Percentiles rank a stretch among this genome's conserved stretches.
phyloP scores from a whole-genome alignment of 1,140 invertebrate genomes.

The Ooceraea biroi region DNA sequence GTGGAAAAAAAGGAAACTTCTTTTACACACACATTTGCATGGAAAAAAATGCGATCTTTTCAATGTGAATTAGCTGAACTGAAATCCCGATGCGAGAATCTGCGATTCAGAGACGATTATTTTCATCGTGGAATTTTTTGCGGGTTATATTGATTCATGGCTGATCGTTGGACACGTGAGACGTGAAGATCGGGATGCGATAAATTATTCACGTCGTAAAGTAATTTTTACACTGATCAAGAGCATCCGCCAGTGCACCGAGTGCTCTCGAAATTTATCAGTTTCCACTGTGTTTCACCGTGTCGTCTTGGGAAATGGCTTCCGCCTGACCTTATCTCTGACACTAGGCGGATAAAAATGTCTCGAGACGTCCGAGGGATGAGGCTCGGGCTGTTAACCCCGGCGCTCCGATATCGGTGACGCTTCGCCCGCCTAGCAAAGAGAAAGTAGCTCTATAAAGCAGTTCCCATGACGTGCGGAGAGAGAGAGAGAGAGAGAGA shows the following conservation, averaged over 20 bases:
- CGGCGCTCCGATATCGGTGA: constrained; percentile 23
- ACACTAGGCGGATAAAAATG: constrained; percentile 48
- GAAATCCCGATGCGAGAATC: neutral
- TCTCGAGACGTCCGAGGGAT: constrained; percentile 40
- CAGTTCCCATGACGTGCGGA: neutral
- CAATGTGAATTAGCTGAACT: neutral
- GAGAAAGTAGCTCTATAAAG: constrained; percentile 38
- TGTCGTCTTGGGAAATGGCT: constrained; percentile 26
- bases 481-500: neutral
- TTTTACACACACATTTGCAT: neutral
- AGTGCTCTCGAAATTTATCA: constrained; percentile 48
- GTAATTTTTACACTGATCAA: constrained; percentile 16
- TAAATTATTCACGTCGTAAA: constrained; percentile 11
- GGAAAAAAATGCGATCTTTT: neutral
- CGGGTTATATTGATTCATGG: neutral
- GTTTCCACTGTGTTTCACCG: constrained; percentile 56
- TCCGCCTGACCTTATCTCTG: constrained; percentile 44
- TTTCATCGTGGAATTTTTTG: neutral
- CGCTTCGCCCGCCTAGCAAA: neutral
- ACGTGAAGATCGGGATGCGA: neutral
- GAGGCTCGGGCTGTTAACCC: constrained; percentile 43
- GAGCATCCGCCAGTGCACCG: constrained; percentile 43
- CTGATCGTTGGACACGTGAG: neutral
- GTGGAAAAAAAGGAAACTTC: neutral
- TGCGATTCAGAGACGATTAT: neutral